phyloP scores from a whole-genome alignment of 2,797 vertebrate genomes.

The Aldrovandia affinis region DNA sequence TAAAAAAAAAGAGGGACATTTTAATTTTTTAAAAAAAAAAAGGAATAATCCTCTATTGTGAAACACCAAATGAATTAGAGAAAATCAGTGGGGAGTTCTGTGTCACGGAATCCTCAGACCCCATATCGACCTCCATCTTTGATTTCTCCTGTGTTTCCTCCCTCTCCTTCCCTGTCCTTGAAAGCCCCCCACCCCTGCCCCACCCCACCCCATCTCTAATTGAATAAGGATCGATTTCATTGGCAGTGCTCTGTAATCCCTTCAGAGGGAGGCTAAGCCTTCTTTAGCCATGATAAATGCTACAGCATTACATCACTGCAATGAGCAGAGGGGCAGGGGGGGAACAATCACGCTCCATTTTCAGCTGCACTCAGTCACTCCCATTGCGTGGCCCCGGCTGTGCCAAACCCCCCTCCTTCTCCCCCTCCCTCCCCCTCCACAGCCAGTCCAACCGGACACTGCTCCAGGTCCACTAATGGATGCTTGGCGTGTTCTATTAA shows the following conservation, averaged over 20 bases:
- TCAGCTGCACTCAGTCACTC: conserved; percentile 42
- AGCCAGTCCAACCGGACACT: no score
- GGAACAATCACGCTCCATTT: conserved; percentile 43
- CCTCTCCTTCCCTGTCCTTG: conserved; percentile 54
- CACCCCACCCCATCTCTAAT: conserved; percentile 57
- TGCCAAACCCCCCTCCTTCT: background rate
- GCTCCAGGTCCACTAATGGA: no score
- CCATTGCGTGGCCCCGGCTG: background rate
- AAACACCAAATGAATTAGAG: background rate
- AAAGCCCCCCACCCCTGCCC: conserved; percentile 52
- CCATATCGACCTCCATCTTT: background rate
- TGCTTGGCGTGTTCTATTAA: no score
- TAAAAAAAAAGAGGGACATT: background rate
- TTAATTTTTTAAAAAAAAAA: background rate
- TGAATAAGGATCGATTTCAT: conserved; percentile 74
- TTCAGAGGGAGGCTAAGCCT: conserved; percentile 71
- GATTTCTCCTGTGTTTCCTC: background rate
- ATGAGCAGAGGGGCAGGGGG: background rate
- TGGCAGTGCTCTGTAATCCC: conserved; percentile 69
- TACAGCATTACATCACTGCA: conserved; percentile 75
- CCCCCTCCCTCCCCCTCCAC: no score
- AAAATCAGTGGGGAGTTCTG: background rate
- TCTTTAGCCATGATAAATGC: conserved; percentile 76
- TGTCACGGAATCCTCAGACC: background rate
- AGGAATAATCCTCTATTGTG: background rate